Conservation (phyloP, 2,797 vertebrate genomes). For the Oreortyx pictus region DNA sequence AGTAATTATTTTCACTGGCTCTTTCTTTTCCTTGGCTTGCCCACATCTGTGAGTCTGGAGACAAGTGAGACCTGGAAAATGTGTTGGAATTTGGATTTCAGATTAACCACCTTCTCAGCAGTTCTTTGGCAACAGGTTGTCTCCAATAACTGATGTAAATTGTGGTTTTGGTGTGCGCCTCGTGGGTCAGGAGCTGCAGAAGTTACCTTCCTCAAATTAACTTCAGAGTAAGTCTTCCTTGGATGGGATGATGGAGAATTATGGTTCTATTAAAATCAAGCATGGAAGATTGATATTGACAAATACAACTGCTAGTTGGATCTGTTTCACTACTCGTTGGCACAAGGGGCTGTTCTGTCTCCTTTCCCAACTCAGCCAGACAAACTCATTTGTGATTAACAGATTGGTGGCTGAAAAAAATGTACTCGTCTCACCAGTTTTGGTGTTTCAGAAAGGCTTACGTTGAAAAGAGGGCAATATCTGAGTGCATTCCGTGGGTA, state of each 20-base stretch:
- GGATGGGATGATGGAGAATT: background rate
- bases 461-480: slow-evolving; percentile 20
- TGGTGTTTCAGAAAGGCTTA: slow-evolving; percentile 53
- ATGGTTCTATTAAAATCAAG: background rate
- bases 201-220: background rate
- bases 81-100: slow-evolving; percentile 1
- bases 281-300: background rate
- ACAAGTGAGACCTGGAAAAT: background rate
- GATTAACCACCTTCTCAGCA: background rate
- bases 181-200: background rate
- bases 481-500: slow-evolving; percentile 49
- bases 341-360: rapidly evolving
- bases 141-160: background rate
- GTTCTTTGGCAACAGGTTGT: rapidly evolving
- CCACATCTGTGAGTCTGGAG: background rate
- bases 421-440: background rate
- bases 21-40: background rate
- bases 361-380: background rate
- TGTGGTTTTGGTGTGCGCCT: background rate
- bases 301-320: background rate
- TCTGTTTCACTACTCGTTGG: background rate
- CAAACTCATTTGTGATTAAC: slow-evolving; percentile 12
- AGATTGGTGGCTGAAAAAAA: slow-evolving; percentile 2
- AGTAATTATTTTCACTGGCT: slow-evolving; percentile 46
- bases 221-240: background rate